phyloP scores from a whole-genome alignment of 2,888 invertebrate species.

The Phengaris alcon region DNA sequence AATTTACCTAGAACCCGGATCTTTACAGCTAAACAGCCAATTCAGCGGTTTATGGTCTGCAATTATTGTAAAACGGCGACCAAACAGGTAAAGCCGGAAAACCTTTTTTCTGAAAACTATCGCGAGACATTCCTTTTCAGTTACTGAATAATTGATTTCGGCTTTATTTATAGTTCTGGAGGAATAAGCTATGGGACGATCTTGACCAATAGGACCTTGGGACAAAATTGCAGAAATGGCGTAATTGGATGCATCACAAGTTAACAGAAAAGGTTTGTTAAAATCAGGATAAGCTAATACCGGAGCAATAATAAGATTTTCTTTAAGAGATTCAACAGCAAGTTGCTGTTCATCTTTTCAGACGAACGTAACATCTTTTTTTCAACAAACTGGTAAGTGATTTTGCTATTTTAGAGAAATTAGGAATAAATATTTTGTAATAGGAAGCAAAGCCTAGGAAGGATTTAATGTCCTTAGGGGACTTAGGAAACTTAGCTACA shows the following conservation, averaged over 20 bases:
- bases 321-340: neutral
- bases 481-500: neutral
- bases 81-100: conserved; percentile 35
- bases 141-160: too few relatives aligned
- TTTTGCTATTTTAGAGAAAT: too few relatives aligned
- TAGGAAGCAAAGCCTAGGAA: neutral
- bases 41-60: conserved; percentile 27
- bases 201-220: too few relatives aligned
- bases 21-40: conserved; percentile 34
- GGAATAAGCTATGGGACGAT: conserved; percentile 31
- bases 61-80: conserved; percentile 32
- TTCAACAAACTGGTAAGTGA: neutral
- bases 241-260: conserved; percentile 42
- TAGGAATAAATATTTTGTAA: neutral
- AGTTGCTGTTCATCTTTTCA: neutral
- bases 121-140: too few relatives aligned
- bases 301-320: neutral
- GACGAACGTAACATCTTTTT: neutral
- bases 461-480: neutral
- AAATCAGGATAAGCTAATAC: conserved; percentile 1
- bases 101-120: conserved; percentile 28
- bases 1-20: conserved; percentile 34
- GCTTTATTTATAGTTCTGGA: conserved; percentile 39
- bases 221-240: conserved; percentile 31
- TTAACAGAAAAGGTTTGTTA: neutral